Percentiles rank a stretch among this genome's conserved stretches.
Evolutionary conservation across 2,888 invertebrate genomes (phyloP).

Genomic region (Xylophagus ater): DNA sequence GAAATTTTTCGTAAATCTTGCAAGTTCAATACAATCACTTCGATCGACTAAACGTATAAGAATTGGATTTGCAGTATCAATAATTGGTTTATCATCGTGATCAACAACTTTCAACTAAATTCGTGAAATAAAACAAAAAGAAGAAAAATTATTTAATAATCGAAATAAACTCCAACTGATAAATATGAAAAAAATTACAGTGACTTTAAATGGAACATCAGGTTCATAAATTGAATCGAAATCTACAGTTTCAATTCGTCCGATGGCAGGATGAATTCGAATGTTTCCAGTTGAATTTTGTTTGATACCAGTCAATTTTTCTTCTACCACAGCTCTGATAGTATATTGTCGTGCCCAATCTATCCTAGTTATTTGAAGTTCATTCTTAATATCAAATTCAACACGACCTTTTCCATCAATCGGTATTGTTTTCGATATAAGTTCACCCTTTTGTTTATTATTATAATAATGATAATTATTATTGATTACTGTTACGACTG

Average conservation of each 20-base stretch:
- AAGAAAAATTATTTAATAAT: too few relatives aligned
- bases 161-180: not conserved
- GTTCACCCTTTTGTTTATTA: too few relatives aligned
- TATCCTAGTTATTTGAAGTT: too few relatives aligned
- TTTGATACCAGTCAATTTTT: constrained; percentile 68
- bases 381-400: constrained; percentile 63
- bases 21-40: too few relatives aligned
- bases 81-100: constrained; percentile 57
- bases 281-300: constrained; percentile 67
- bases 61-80: constrained; percentile 47
- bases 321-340: constrained; percentile 81
- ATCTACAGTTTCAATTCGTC: constrained; percentile 63
- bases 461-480: too few relatives aligned
- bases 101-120: constrained; percentile 58
- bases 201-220: constrained; percentile 70
- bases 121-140: too few relatives aligned
- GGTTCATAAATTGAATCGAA: too few relatives aligned
- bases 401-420: constrained; percentile 55
- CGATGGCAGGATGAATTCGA: constrained; percentile 64
- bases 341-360: constrained; percentile 57
- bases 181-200: constrained; percentile 42
- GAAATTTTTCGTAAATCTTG: constrained; percentile 33
- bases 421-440: constrained; percentile 58
- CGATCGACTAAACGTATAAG: too few relatives aligned
- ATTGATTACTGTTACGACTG: constrained; percentile 67